Conservation (phyloP, 2,113 vertebrate species). For the Fregetta grallaria region DNA sequence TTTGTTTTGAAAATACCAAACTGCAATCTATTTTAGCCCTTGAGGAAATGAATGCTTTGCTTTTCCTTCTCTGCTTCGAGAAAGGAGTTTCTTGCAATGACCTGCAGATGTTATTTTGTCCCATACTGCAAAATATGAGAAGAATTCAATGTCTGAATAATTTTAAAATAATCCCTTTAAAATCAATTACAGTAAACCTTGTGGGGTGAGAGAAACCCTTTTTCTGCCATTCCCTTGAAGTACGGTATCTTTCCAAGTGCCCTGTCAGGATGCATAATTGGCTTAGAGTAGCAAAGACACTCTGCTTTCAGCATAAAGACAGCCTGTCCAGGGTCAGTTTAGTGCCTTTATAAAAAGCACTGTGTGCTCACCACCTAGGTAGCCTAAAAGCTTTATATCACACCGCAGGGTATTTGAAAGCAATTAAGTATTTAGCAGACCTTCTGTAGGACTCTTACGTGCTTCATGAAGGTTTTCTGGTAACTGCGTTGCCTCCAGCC, state of each 20-base stretch:
- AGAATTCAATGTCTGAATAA: neutral
- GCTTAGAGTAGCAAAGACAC: neutral
- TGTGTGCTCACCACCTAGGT: neutral
- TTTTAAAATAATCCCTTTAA: neutral
- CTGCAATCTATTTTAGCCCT: neutral
- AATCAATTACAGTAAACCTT: neutral
- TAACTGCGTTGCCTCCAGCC: accelerated
- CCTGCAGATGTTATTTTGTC: neutral
- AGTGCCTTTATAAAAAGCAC: neutral
- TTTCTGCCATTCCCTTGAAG: neutral
- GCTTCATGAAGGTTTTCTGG: neutral
- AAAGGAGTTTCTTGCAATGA: neutral
- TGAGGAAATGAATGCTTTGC: neutral
- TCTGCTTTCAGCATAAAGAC: neutral
- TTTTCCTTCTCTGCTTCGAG: neutral
- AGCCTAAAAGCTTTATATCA: neutral
- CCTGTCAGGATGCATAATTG: neutral
- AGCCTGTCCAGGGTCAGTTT: neutral
- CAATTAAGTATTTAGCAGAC: neutral
- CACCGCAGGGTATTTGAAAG: neutral
- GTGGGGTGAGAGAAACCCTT: neutral
- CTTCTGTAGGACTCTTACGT: neutral
- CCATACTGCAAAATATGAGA: neutral
- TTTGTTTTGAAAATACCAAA: neutral
- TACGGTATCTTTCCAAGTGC: neutral